Evolutionary conservation across 2,888 invertebrate species (phyloP), one percentile per base, ranked within the genome.

Genomic region (Ashinkailepas kermadecensis): DNA sequence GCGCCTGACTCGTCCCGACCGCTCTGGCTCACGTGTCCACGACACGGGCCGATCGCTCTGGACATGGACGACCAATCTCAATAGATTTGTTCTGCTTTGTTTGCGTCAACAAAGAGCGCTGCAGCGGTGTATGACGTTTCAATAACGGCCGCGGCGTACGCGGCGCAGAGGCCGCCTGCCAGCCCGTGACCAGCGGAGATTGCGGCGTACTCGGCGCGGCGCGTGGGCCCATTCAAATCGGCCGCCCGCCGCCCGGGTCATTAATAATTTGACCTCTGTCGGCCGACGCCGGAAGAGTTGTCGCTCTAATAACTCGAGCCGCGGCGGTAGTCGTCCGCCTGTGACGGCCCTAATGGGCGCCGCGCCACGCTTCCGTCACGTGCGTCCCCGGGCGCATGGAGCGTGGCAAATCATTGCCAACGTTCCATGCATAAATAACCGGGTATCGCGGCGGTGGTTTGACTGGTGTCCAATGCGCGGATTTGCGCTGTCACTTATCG

Each of bases 81-180:
- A 70, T 70, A 70, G 70, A 70, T 70, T 70, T 70, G 70, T 70
- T 39, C 70, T 39, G 70, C 70, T 70, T 70, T 70, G 70, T 70
- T 39, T 39, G 70, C 70, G 70, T 70, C 39, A 15, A 70, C 70
- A 70, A 70, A 70, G 70, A 25, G 23, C 67, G 67, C 25, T 15
- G 25, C 39, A 25, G 12, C 13, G 39, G 15, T 7, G 39, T 39
- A 70, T 70, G 70, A 25, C 70, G 39, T 39, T 70, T 70, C 70
- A 70, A 15, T 70, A 7, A 21, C 64, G 21, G 64, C 6, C n/a
- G 10, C 64, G n/a, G n/a, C n/a, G 21, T 39, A 64, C 23, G 25
- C 23, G 70, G 7, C 25, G 70, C 39, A 23, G 15, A 7, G 25
- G 25, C 15, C 23, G 70, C 12, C 70, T 15, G 70, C 15, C 23